Evolutionary conservation across 2,113 vertebrate genomes (phyloP).

Genomic region (Oreotrochilus melanogaster): DNA sequence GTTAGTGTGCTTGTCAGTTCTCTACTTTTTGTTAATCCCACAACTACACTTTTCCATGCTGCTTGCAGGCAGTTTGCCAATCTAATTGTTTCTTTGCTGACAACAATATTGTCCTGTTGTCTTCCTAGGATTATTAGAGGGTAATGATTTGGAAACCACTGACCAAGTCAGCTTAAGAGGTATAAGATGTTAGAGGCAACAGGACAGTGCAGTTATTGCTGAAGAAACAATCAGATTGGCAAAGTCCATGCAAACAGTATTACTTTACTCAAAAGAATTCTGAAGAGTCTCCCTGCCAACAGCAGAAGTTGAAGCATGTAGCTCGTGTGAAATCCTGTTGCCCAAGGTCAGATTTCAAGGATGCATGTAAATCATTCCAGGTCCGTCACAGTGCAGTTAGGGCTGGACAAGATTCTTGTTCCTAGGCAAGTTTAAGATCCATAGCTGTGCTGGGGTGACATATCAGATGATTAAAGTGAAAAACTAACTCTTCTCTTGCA

Average conservation of each 20-base stretch:
- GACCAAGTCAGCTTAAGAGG: not conserved
- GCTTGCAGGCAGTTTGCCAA: not conserved
- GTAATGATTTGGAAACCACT: not conserved
- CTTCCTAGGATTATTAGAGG: not conserved
- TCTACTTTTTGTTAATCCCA: not conserved
- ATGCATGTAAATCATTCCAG: conserved; percentile 22
- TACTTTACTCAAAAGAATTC: conserved; percentile 21
- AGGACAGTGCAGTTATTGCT: not conserved
- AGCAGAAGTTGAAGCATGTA: not conserved
- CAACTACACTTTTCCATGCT: not conserved
- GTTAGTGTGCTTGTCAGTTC: not conserved
- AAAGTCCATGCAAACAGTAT: not conserved
- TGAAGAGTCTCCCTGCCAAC: conserved; percentile 7
- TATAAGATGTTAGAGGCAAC: not conserved
- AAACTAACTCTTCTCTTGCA: not conserved
- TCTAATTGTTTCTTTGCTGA: not conserved
- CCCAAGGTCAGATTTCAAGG: conserved; percentile 32
- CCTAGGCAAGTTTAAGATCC: conserved; percentile 6
- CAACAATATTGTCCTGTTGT: not conserved
- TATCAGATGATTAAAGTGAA: not conserved
- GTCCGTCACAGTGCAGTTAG: not conserved
- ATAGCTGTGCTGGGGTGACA: not conserved
- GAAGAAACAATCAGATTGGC: not conserved
- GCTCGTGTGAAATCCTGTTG: conserved; percentile 53
- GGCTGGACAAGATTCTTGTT: not conserved